Conservation (phyloP, 2,797 vertebrate genomes). For the Harpagifer antarcticus region DNA sequence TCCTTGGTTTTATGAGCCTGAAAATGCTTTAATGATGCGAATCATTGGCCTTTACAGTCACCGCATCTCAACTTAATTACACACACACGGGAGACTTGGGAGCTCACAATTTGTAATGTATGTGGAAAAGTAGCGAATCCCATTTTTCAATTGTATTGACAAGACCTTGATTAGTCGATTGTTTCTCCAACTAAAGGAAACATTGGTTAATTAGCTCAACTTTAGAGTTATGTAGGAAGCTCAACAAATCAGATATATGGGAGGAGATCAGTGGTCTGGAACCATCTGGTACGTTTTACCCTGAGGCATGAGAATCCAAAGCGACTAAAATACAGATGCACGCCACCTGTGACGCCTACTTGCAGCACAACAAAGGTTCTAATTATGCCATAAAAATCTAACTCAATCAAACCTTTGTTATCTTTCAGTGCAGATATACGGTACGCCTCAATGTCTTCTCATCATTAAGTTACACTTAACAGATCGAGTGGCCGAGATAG, state of each 20-base stretch:
- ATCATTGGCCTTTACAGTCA: background rate
- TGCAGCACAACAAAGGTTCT: background rate
- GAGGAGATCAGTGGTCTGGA: background rate
- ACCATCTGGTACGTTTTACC: background rate
- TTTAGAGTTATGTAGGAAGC: constrained; percentile 3
- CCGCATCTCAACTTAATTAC: background rate
- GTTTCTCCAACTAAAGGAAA: background rate
- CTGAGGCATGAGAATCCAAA: background rate
- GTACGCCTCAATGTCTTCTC: background rate
- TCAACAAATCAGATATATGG: background rate
- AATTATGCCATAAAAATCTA: background rate
- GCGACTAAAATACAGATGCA: background rate
- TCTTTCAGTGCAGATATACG: background rate
- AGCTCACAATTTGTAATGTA: background rate
- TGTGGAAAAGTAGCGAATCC: background rate
- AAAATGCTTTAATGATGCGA: background rate
- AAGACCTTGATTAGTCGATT: background rate
- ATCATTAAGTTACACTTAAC: constrained; percentile 3
- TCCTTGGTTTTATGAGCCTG: background rate
- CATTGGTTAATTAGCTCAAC: background rate
- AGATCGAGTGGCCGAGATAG: constrained; percentile 27
- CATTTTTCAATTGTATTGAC: background rate
- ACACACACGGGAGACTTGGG: background rate
- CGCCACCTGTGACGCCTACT: background rate
- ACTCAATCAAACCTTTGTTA: constrained; percentile 4